These are phyloP conservation scores for Perca flavescens DNA, from an alignment of 2,113 vertebrate species.

Conservation along the genomic window DNA sequence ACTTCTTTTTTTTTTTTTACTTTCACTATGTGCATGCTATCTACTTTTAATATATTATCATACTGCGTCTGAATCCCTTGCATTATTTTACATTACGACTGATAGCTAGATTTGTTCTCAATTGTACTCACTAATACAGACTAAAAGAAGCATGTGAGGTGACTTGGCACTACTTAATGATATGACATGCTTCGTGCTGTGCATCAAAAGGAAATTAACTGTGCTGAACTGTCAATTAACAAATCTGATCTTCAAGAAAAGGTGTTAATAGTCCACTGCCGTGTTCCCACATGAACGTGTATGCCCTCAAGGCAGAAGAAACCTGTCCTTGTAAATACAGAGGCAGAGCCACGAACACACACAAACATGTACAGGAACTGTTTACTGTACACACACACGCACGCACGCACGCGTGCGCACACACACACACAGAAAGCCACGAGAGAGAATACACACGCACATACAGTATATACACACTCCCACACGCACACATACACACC, in stretches of 20 bases:
- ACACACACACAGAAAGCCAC: conserved; percentile 8
- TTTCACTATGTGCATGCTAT: background rate
- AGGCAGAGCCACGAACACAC: conserved; percentile 32
- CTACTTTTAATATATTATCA: background rate
- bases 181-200: background rate
- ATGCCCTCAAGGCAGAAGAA: conserved; percentile 17
- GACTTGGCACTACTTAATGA: conserved; percentile 22
- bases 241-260: conserved; percentile 45
- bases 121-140: background rate
- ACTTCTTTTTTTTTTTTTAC: background rate
- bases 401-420: conserved; percentile 25
- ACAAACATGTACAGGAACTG: conserved; percentile 43
- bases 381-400: conserved; percentile 51
- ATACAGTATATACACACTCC: conserved; percentile 3
- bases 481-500: conserved; percentile 19
- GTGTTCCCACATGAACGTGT: conserved; percentile 31
- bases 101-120: background rate
- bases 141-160: background rate
- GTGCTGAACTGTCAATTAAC: conserved; percentile 51
- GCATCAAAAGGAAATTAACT: conserved; percentile 33
- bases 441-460: background rate
- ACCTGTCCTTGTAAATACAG: conserved; percentile 39
- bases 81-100: background rate
- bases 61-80: background rate
- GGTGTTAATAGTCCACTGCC: conserved; percentile 53